Conservation (phyloP, 2,797 vertebrate genomes). For the Enoplosus armatus region DNA sequence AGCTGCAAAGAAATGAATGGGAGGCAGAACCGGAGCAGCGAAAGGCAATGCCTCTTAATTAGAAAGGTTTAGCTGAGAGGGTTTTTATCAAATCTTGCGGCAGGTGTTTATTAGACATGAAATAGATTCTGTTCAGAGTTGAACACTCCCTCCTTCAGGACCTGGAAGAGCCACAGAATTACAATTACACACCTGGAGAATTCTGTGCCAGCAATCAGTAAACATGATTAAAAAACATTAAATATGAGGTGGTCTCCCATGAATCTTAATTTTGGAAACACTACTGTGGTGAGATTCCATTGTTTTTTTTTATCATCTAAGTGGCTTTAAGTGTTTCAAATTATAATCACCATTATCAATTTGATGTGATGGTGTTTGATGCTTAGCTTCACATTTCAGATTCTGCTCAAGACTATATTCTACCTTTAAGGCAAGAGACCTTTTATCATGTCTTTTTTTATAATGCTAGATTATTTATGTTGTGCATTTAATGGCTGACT, state of each 20-base stretch:
- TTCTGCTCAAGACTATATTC: neutral
- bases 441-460: neutral
- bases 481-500: neutral
- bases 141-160: slow-evolving; percentile 64
- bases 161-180: slow-evolving; percentile 68
- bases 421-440: neutral
- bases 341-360: slow-evolving; percentile 33
- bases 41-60: slow-evolving; percentile 51
- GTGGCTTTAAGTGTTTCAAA: slow-evolving; percentile 45
- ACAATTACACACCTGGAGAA: slow-evolving; percentile 83
- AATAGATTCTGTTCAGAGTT: slow-evolving; percentile 75
- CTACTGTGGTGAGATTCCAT: slow-evolving; percentile 30
- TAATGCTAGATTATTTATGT: neutral
- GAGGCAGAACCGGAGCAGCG: slow-evolving; percentile 16
- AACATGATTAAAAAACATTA: slow-evolving; percentile 79
- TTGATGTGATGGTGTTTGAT: too few species aligned
- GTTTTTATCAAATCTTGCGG: slow-evolving; percentile 59
- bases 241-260: slow-evolving; percentile 62
- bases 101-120: slow-evolving; percentile 70
- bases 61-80: slow-evolving; percentile 51
- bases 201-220: slow-evolving; percentile 70
- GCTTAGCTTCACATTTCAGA: slow-evolving; percentile 27
- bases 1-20: slow-evolving; percentile 33
- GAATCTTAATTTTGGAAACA: slow-evolving; percentile 61
- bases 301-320: slow-evolving; percentile 39